These are phyloP conservation scores for Cremastobaeus sp. DNA, from an alignment of 2,888 invertebrate genomes.

Conservation along the genomic window DNA sequence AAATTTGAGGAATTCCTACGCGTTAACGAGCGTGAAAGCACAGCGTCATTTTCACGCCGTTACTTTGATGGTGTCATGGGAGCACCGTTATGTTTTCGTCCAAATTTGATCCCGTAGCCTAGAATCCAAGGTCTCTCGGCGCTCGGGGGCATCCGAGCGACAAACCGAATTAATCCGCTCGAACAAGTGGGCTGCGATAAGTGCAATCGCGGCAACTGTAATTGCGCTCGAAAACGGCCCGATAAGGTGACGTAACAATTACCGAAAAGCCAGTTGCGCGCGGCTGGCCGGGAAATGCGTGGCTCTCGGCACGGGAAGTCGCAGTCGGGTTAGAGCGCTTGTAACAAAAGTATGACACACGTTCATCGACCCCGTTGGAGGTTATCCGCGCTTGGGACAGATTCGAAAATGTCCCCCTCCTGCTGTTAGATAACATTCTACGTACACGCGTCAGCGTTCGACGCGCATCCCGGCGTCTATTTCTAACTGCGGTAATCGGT, in stretches of 20 bases:
- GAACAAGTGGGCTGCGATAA: too few species aligned
- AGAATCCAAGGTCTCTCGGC: background rate
- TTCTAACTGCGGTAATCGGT: too few species aligned
- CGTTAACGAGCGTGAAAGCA: too few species aligned
- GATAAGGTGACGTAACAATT: too few species aligned
- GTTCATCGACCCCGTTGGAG: constrained; percentile 58
- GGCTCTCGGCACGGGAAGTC: too few species aligned
- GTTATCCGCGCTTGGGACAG: constrained; percentile 58
- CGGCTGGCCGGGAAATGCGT: too few species aligned
- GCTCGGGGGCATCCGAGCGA: background rate
- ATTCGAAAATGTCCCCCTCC: constrained; percentile 57
- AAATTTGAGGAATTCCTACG: too few species aligned
- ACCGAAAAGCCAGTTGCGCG: too few species aligned
- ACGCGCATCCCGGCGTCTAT: constrained; percentile 1
- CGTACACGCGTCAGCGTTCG: constrained; percentile 5
- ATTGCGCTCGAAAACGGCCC: too few species aligned
- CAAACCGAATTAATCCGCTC: background rate
- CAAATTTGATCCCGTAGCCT: constrained; percentile 5
- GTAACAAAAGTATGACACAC: constrained; percentile 52
- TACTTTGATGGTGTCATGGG: constrained; percentile 16
- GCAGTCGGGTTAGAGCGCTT: too few species aligned
- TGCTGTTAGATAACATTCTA: constrained; percentile 47
- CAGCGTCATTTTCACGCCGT: constrained; percentile 25
- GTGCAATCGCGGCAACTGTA: too few species aligned
- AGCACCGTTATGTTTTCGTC: constrained; percentile 17